Evolutionary conservation across 92 coral and sea anemone genomes (phyloP), one percentile per base, ranked within the genome.

Genomic region (Phymanthus crucifer): DNA sequence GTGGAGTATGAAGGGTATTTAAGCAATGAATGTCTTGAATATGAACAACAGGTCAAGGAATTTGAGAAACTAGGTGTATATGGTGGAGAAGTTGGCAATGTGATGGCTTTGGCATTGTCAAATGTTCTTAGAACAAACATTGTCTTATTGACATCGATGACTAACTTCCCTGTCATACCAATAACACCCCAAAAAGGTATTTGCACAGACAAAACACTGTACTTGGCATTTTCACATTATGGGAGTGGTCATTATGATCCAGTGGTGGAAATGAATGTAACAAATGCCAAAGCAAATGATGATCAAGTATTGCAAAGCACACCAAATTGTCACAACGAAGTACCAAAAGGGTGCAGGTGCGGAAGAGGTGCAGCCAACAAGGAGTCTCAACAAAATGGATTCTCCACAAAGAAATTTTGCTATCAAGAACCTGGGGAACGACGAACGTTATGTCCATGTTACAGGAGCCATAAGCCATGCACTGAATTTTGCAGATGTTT

Each of bases 201-300:
- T 40, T 80, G 84, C 58, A 80, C 71, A 16, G 11, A 80, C 17
- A 66, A 72, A 47, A 57, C 89, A 56, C 33, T 85, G 75, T 80
- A 80, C 50, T 71, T 85, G 40, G 89, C 89, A 7, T 80, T 85
- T 75, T 43, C 66, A 34, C 81, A 80, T 48, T 73, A 65, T 64
- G 89, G 85, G 12, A 13, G 85, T 80, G 85, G 85, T 21, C 89
- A 85, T 78, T 85, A 85, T 85, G 89, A 85, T 75, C 85, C 89
- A 19, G 76, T 80, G 56, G 84, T 79, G 68, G 81, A 85, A 72
- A n/a, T n/a, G n/a, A 17, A 45, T 45, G 50, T 45, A 10, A 45
- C 16, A 45, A 45, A 45, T 45, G 50, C 16, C 50, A 50, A 58
- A 37, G 40, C n/a, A n/a, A n/a, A 65, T 34, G 38, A 56, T 38